These are phyloP conservation scores for Notolabrus celidotus DNA, from an alignment of 2,797 vertebrate genomes.

Conservation along the genomic window DNA sequence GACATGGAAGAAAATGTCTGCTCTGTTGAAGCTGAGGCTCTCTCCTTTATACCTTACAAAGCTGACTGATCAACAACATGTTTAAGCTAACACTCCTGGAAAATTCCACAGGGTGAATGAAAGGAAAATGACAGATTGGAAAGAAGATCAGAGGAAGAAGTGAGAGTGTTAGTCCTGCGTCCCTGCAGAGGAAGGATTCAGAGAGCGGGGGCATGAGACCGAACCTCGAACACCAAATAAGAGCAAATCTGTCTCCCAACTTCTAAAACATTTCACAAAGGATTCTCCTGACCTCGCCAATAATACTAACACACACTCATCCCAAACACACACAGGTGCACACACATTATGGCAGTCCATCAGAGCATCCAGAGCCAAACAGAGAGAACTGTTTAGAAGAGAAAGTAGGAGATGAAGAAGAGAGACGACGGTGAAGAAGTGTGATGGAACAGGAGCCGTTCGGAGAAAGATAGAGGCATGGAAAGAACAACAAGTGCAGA, in stretches of 20 bases:
- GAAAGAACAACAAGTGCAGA: background rate
- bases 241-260: conserved; percentile 23
- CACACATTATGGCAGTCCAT: no score
- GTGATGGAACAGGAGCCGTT: background rate
- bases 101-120: background rate
- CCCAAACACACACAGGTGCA: background rate
- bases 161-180: background rate
- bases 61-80: no score
- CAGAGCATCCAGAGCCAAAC: background rate
- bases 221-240: conserved; percentile 42
- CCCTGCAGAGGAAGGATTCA: background rate
- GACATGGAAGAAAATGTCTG: no score
- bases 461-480: background rate
- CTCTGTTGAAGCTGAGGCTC: no score
- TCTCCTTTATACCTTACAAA: no score
- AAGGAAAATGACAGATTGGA: background rate
- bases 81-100: no score
- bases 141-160: background rate
- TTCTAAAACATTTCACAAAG: conserved; percentile 34
- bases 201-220: conserved; percentile 36
- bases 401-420: background rate
- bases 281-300: conserved; percentile 28
- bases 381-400: background rate
- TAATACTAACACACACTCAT: background rate
- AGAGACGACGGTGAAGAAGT: no score